These are phyloP conservation scores for Dorcus hopei DNA, from an alignment of 2,888 invertebrate genomes.

Conservation along the genomic window DNA sequence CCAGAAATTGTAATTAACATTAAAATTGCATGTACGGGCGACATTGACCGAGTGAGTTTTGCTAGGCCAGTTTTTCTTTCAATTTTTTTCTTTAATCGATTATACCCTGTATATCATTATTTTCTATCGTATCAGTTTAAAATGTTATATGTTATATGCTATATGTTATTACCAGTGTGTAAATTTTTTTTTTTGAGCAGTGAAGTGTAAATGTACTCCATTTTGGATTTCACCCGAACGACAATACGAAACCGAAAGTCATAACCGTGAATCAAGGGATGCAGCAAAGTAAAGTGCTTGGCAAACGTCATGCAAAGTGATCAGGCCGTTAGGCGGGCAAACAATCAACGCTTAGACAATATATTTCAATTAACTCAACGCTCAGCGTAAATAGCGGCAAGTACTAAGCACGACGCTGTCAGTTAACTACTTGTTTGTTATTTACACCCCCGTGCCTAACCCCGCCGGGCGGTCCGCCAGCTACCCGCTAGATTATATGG, in stretches of 20 bases:
- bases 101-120: too few relatives aligned
- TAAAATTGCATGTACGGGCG: too few relatives aligned
- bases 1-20: too few relatives aligned
- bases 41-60: too few relatives aligned
- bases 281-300: constrained; percentile 29
- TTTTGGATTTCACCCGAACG: constrained; percentile 12
- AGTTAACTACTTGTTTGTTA: constrained; percentile 49
- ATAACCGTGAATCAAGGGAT: constrained; percentile 37
- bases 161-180: too few relatives aligned
- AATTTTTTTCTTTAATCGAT: too few relatives aligned
- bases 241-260: constrained; percentile 26
- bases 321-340: constrained; percentile 33
- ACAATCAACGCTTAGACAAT: constrained; percentile 47
- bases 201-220: constrained; percentile 8
- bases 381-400: constrained; percentile 40
- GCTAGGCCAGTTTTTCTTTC: too few relatives aligned
- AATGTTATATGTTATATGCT: too few relatives aligned
- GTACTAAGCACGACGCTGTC: constrained; percentile 41
- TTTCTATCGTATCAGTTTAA: too few relatives aligned
- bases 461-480: constrained; percentile 32
- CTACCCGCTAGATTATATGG: constrained; percentile 37
- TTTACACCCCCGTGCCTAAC: constrained; percentile 40
- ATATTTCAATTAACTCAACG: constrained; percentile 47
- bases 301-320: constrained; percentile 34
- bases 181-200: background rate